A percentile compares a stretch with the other conserved stretches of the same genome.
Conservation (phyloP, 2,797 vertebrate genomes). For the Tokudaia tokunoshimensis region DNA sequence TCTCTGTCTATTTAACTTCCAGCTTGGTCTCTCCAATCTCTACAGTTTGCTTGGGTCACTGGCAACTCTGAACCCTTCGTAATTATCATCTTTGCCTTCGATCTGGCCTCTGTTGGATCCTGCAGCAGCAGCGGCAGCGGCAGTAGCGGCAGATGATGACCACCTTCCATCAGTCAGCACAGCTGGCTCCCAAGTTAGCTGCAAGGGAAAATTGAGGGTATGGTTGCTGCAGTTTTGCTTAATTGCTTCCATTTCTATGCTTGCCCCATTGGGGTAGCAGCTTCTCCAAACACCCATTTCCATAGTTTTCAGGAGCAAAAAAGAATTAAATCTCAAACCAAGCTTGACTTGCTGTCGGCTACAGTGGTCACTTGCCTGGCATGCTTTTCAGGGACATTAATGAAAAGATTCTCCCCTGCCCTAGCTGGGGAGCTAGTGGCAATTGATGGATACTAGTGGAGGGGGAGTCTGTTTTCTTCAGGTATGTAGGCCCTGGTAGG, state of each 20-base stretch:
- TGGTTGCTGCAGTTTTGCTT: slow-evolving; percentile 38
- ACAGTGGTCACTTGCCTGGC: background rate
- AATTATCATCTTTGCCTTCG: background rate
- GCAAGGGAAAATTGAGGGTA: slow-evolving; percentile 53
- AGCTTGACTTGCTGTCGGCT: background rate
- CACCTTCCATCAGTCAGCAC: slow-evolving; percentile 46
- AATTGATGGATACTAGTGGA: background rate
- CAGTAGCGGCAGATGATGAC: background rate
- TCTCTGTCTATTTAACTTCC: slow-evolving; percentile 13
- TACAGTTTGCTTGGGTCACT: slow-evolving; percentile 5
- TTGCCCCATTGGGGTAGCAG: background rate
- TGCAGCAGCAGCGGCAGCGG: background rate
- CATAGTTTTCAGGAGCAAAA: slow-evolving; percentile 49
- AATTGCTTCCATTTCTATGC: background rate
- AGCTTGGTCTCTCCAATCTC: background rate
- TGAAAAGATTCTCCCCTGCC: background rate
- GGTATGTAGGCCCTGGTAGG: background rate
- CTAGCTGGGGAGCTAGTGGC: background rate
- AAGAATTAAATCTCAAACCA: slow-evolving; percentile 2
- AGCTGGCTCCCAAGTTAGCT: slow-evolving; percentile 55
- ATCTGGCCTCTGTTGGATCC: background rate
- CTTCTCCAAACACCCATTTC: background rate
- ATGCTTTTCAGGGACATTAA: background rate
- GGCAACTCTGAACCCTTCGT: slow-evolving; percentile 7
- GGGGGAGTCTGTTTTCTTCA: background rate